Evolutionary conservation across 2,888 invertebrate genomes (phyloP), one percentile per base, ranked within the genome.

Genomic region (Hypolimnas misippus): DNA sequence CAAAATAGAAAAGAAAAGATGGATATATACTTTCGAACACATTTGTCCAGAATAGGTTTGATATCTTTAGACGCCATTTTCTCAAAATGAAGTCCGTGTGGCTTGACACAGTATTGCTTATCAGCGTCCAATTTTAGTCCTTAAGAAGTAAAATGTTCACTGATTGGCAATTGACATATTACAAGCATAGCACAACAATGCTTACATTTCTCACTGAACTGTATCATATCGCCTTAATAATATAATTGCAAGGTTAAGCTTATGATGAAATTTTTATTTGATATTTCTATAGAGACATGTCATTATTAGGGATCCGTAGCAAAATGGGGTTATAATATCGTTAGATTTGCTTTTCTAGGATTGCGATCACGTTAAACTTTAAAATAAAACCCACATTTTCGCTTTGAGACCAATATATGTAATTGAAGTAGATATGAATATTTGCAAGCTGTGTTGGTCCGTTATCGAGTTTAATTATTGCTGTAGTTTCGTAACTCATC

Each of bases 401-500:
- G n/a, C n/a, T n/a, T n/a, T n/a, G n/a, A n/a, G n/a, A n/a, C n/a
- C n/a, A n/a, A 38, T 12, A 38, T 4, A n/a, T 38, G 35, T 38
- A 38, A 38, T 38, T 38, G 35, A 38, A 38, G 35, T 38, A n/a
- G 35, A 17, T 42, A 16, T 17, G 16, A 42, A 42, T 6, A 42
- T 42, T 6, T 42, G 42, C 4, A 72, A 51, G 29, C 21, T 25
- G 8, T n/a, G 35, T 38, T 38, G n/a, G 53, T 58, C 31, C 55
- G 59, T 59, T 42, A 31, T 16, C 6, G 19, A 58, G 35, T 55
- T 82, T 38, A 78, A 86, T 82, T 82, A 82, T 70, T 68, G 64
- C 61, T 65, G 76, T 77, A 38, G 12, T 38, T 75, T 76, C 73
- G 71, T 77, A 75, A 78, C 76, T 73, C 71, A 70, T 69, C 76